Evolutionary conservation across 2,888 invertebrate species (phyloP).

Genomic region (Acanthosepion pharaonis): DNA sequence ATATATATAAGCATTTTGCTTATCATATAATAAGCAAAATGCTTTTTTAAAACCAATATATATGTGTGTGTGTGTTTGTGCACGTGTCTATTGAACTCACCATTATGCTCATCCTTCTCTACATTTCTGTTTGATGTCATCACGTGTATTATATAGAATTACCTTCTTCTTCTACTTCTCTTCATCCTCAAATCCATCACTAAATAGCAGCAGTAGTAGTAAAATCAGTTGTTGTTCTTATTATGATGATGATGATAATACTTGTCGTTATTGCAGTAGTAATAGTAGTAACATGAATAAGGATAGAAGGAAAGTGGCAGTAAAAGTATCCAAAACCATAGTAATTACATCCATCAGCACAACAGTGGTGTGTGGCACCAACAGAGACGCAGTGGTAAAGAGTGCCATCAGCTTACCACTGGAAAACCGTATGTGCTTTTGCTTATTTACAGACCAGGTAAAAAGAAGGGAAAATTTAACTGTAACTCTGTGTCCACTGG

Average conservation of each 20-base stretch:
- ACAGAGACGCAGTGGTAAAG: background rate
- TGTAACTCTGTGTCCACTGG: background rate
- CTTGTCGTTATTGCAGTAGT: background rate
- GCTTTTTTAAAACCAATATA: background rate
- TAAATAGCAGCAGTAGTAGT: background rate
- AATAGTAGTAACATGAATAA: background rate
- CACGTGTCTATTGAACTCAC: background rate
- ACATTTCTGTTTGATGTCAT: background rate
- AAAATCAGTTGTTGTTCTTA: background rate
- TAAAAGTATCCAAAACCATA: background rate
- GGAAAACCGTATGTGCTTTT: background rate
- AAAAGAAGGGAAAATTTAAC: background rate
- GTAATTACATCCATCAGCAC: background rate
- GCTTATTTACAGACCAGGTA: background rate
- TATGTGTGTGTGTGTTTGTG: background rate
- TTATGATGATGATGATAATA: background rate
- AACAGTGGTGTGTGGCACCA: background rate
- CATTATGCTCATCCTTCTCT: background rate
- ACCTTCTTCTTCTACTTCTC: background rate
- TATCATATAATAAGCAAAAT: background rate
- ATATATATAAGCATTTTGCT: background rate
- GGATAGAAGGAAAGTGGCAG: background rate
- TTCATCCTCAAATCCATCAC: background rate
- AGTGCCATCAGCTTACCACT: background rate
- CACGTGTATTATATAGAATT: conserved; percentile 21